Conservation (phyloP, 92 coral and sea anemone species). For the Porites divaricata region DNA sequence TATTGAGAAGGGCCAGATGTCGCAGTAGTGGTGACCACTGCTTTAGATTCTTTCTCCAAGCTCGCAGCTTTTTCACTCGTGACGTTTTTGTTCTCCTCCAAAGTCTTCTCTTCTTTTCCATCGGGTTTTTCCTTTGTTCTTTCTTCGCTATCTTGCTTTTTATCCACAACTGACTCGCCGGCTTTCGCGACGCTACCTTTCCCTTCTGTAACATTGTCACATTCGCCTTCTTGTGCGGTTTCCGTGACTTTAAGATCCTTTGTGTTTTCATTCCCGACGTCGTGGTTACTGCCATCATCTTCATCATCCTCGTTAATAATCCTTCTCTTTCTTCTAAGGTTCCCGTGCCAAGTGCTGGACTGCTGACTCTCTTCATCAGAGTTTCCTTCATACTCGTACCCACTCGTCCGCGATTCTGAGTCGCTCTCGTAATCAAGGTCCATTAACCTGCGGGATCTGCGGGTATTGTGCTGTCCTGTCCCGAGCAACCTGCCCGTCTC, state of each 20-base stretch:
- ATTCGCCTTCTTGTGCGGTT: constrained; percentile 15
- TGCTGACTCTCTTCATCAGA: constrained; percentile 76
- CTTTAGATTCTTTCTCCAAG: constrained; percentile 1
- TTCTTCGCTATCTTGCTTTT: background rate
- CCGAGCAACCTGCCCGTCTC: constrained; percentile 32
- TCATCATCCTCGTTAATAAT: constrained; percentile 70
- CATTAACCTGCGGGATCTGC: constrained; percentile 84
- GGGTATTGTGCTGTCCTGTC: constrained; percentile 24
- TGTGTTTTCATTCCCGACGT: background rate
- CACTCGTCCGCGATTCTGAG: constrained; percentile 85
- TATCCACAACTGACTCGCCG: background rate
- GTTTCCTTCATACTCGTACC: constrained; percentile 72
- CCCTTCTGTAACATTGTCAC: constrained; percentile 3
- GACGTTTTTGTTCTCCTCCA: background rate
- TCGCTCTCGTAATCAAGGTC: constrained; percentile 86
- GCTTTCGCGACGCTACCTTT: background rate
- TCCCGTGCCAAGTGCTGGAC: constrained; percentile 74
- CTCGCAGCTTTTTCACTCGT: constrained; percentile 7
- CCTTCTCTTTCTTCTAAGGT: constrained; percentile 71
- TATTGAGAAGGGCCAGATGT: constrained; percentile 14
- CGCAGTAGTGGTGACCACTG: background rate
- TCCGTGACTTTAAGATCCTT: constrained; percentile 2
- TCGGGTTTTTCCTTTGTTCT: constrained; percentile 4
- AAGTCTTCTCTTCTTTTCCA: background rate
- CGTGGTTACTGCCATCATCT: constrained; percentile 20